Evolutionary conservation across 2,113 vertebrate species (phyloP), one percentile per base, ranked within the genome.

Genomic region (Brachyhypopomus gauderio): DNA sequence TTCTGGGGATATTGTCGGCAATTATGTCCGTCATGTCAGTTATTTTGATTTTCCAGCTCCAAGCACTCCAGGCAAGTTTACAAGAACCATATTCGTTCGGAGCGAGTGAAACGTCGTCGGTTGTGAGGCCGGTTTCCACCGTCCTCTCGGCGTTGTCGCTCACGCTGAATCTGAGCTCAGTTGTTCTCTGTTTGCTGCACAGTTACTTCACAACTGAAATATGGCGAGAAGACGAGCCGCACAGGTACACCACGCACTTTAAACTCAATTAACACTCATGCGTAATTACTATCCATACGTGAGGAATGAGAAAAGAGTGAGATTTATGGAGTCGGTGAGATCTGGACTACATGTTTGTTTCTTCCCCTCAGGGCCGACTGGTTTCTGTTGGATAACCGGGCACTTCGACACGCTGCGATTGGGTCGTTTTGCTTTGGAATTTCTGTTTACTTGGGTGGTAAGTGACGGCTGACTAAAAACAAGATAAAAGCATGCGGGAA

Each of bases 391-490:
- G 95, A 97, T 72, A 95, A 92, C 90, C 92, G 94, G 48, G 85
- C 70, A 0, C 90, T 97, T 23, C 93, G 96, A 9, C 96, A 97
- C 25, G 77, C 91, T 0, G 94, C 96, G 5, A 84, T 98, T 0
- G 95, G 96, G 73, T 90, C 98, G 38, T 96, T 98, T 91, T 98
- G 96, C 89, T 92, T 95, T 0, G 96, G 95, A 9, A 78, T 96
- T 85, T 93, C 93, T 0, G 90, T 95, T 70, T 98, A 98, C 75
- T 86, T 98, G 17, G 93, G 95, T 94, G 97, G 97, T 95, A 91
- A 87, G 92, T 78, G 5, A 7, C 5, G 23, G 17, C 12, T 36
- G n/a, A n/a, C n/a, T n/a, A n/a, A 72, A 58, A 72, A 52, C 45
- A 52, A 52, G 16, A 41, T 62, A 34, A 74, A 72, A 1, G 45